Evolutionary conservation across 2,113 vertebrate genomes (phyloP), one percentile per base, ranked within the genome.

Genomic region (Rhynchomys soricoides): DNA sequence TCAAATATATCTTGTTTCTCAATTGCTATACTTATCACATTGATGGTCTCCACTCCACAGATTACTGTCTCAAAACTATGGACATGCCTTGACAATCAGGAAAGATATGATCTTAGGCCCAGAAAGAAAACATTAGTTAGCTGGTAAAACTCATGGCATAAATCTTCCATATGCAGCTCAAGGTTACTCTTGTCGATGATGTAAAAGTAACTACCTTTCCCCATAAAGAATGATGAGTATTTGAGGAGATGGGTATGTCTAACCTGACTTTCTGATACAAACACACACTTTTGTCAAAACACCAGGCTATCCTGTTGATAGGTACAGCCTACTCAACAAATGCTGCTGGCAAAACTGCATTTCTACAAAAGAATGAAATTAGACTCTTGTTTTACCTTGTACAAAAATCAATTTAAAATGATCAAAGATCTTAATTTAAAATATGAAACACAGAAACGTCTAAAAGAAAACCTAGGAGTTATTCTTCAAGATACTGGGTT

Each of bases 1-100:
- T 57, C 40, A 91, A 81, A 97, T 52, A 82, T 45, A 78, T 81
- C 34, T 81, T 34, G 45, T 86, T 91, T 93, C 66, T 88, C n/a
- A 89, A 78, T 43, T 87, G 17, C 21, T 90, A 93, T 79, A 93
- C 1, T 73, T 79, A 40, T 26, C 37, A 83, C 11, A 95, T 57
- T 22, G 62, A 89, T 59, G 29, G 45, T 50, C 45, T 93, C 52
- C 12, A 89, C 57, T 77, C 34, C 86, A 94, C 19, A 87, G 24
- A 83, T 57, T 77, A 40, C 15, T 79, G 9, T 21, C 31, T 79
- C 34, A 96, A 64, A 93, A 26, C 26, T 91, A 83, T 73, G 6
- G 45, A 31, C 10, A 0, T 59, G 48, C 34, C n/a, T n/a, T 50
- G 55, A 3, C 70, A 77, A 82, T 89, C 40, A 71, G 34, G 21